A percentile compares a stretch with the other conserved stretches of the same genome.
Evolutionary conservation across 2,888 invertebrate genomes (phyloP).

Genomic region (Scaptomyza flava): DNA sequence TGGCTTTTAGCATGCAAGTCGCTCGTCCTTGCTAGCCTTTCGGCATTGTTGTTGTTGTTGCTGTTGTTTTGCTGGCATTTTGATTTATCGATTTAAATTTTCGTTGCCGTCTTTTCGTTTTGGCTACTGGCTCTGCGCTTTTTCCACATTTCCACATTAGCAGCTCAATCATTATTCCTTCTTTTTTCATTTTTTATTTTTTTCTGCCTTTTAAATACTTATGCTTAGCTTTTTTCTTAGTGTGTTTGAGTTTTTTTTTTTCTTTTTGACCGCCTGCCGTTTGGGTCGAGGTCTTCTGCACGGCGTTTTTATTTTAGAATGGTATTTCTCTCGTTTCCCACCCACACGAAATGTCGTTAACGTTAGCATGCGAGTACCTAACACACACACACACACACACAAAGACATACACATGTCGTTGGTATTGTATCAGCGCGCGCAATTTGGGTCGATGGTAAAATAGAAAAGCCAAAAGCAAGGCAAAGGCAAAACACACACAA

Average conservation of each 20-base stretch:
- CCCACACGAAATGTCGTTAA: constrained; percentile 75
- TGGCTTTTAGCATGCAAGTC: constrained; percentile 72
- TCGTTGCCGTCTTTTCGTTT: constrained; percentile 32
- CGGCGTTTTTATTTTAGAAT: constrained; percentile 7
- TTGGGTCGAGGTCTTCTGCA: constrained; percentile 76
- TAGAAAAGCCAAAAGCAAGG: constrained; percentile 79
- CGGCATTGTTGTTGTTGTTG: constrained; percentile 25
- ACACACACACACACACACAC: constrained; percentile 37
- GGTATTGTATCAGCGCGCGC: constrained; percentile 64
- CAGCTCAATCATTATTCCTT: constrained; percentile 47
- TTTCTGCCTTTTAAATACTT: constrained; percentile 52
- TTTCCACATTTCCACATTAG: constrained; percentile 42
- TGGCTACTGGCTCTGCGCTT: constrained; percentile 24
- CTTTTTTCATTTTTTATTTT: background rate
- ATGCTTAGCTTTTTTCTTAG: constrained; percentile 26
- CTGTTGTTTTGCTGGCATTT: constrained; percentile 64
- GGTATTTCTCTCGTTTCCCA: constrained; percentile 31
- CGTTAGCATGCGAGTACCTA: constrained; percentile 66
- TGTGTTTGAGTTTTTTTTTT: constrained; percentile 1
- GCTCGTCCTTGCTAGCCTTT: constrained; percentile 70
- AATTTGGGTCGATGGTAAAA: constrained; percentile 80
- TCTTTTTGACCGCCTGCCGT: constrained; percentile 75
- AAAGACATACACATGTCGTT: constrained; percentile 49
- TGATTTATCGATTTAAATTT: constrained; percentile 79
- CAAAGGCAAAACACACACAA: constrained; percentile 37